phyloP scores from a whole-genome alignment of 2,113 vertebrate genomes.

The Antechinus stuartii region DNA sequence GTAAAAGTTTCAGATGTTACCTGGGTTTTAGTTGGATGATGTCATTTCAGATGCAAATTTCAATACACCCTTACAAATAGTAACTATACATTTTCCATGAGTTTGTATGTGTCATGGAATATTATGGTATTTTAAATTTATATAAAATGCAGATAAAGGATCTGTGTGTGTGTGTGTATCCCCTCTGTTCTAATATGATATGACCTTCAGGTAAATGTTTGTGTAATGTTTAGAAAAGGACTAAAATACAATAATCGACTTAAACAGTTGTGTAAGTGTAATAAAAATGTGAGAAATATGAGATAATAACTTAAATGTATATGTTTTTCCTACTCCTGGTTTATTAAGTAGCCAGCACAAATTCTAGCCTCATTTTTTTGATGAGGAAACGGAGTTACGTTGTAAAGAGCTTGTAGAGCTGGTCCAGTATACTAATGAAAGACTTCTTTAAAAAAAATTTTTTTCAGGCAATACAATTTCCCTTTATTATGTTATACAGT shows the following conservation, averaged over 20 bases:
- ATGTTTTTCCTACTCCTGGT: background rate
- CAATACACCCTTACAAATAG: background rate
- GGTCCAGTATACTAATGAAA: background rate
- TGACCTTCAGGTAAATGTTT: background rate
- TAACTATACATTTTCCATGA: background rate
- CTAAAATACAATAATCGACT: background rate
- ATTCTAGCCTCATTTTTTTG: background rate
- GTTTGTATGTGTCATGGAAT: background rate
- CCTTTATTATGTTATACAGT: background rate
- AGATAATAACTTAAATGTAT: background rate
- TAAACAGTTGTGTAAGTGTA: background rate
- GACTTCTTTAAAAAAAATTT: background rate
- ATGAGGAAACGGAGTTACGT: background rate
- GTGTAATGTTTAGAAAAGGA: conserved; percentile 10
- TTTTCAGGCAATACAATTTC: background rate
- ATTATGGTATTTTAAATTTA: background rate
- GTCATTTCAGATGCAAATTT: background rate
- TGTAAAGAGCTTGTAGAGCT: background rate
- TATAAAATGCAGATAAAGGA: background rate
- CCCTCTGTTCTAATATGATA: background rate
- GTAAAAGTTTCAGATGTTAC: background rate
- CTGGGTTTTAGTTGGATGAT: background rate
- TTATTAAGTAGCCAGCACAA: background rate
- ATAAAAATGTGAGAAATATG: background rate
- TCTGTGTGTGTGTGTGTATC: background rate